phyloP scores from a whole-genome alignment of 2,113 vertebrate genomes.

The Oriolus oriolus region DNA sequence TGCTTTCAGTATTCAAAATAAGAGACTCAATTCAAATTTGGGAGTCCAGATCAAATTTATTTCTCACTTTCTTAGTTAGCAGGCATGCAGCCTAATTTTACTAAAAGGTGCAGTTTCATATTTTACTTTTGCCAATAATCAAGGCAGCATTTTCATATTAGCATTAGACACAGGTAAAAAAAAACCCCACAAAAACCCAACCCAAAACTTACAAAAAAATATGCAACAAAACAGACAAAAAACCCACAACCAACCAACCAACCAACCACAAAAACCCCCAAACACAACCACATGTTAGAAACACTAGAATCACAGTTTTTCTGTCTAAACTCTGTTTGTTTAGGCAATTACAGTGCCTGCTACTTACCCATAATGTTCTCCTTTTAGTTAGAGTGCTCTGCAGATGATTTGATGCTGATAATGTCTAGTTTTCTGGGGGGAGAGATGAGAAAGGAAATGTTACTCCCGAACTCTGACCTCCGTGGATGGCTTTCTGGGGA shows the following conservation, averaged over 20 bases:
- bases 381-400: slow-evolving; percentile 37
- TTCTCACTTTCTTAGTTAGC: background rate
- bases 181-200: background rate
- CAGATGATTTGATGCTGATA: slow-evolving; percentile 15
- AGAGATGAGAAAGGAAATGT: slow-evolving; percentile 29
- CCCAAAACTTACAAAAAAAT: background rate
- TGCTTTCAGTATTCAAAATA: background rate
- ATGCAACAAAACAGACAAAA: background rate
- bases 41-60: background rate
- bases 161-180: background rate
- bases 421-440: slow-evolving; percentile 31
- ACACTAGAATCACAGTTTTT: background rate
- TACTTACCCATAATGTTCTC: slow-evolving; percentile 43
- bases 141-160: background rate
- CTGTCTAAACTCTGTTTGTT: slow-evolving; percentile 38
- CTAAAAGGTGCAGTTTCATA: background rate
- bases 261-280: background rate
- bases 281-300: background rate
- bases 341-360: slow-evolving; percentile 15
- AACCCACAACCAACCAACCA: background rate
- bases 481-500: background rate
- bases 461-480: slow-evolving; percentile 29
- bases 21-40: background rate
- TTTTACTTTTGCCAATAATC: background rate
- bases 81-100: background rate